Percentiles rank a stretch among this genome's conserved stretches.
Conservation (phyloP, 2,113 vertebrate species). For the Pseudonaja textilis region DNA sequence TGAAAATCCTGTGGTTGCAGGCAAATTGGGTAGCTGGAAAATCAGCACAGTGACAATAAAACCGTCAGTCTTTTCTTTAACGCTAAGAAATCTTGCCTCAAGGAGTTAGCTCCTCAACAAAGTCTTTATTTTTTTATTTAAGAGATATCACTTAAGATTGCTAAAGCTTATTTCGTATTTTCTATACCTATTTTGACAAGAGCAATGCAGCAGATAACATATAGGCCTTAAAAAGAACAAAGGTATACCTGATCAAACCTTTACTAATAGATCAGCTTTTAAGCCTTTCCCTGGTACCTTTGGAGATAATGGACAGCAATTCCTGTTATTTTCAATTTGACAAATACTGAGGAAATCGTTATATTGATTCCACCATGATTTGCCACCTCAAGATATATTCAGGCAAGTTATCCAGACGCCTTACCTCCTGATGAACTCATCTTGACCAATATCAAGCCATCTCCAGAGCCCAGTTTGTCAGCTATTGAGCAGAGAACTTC, state of each 20-base stretch:
- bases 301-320: background rate
- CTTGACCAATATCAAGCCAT: constrained; percentile 88
- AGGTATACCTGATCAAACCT: background rate
- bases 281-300: background rate
- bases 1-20: background rate
- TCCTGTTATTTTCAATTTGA: background rate
- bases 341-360: constrained; percentile 11
- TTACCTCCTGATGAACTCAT: constrained; percentile 96
- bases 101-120: background rate
- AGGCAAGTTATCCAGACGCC: constrained; percentile 31
- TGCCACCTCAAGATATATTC: background rate
- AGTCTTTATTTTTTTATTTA: background rate
- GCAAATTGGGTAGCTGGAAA: background rate
- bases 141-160: background rate
- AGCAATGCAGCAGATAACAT: background rate
- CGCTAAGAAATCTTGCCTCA: background rate
- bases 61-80: background rate
- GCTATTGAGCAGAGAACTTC: constrained; percentile 88
- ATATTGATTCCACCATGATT: constrained; percentile 6
- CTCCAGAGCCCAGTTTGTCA: constrained; percentile 92
- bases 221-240: background rate
- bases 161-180: background rate
- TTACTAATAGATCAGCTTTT: background rate
- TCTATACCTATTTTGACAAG: background rate
- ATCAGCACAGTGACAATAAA: background rate